These are phyloP conservation scores for Cherax destructor DNA, from an alignment of 1,140 invertebrate genomes.

Conservation along the genomic window DNA sequence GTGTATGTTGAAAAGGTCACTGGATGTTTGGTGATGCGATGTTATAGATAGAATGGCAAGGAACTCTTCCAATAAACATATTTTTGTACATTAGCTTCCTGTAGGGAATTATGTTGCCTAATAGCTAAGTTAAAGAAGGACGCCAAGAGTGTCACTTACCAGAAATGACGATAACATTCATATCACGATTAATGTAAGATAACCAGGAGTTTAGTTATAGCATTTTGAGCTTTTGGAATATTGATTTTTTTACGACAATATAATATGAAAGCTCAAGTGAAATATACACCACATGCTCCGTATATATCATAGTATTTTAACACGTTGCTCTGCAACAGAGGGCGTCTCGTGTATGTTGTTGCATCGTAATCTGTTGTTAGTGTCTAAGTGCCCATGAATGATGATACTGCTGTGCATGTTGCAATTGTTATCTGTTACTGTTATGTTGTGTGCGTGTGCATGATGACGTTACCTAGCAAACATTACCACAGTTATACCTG, in stretches of 20 bases:
- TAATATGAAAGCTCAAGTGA: not conserved
- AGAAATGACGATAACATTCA: too few relatives aligned
- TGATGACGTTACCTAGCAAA: not conserved
- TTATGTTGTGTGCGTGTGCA: not conserved
- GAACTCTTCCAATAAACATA: not conserved
- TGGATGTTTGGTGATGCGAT: not conserved
- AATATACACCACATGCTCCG: not conserved
- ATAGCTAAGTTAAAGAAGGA: too few relatives aligned
- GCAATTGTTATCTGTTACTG: not conserved
- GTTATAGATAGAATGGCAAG: not conserved
- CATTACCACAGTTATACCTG: too few relatives aligned
- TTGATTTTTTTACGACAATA: not conserved
- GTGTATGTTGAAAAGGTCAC: too few relatives aligned
- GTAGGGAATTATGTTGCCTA: not conserved
- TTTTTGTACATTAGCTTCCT: not conserved
- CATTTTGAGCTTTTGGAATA: too few relatives aligned
- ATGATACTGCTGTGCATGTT: not conserved
- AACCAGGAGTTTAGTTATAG: too few relatives aligned
- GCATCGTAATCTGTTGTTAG: not conserved
- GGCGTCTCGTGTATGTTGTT: not conserved
- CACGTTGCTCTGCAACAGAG: too few relatives aligned
- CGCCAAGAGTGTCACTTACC: too few relatives aligned
- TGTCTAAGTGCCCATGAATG: slow-evolving; percentile 3
- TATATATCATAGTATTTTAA: too few relatives aligned
- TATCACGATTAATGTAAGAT: too few relatives aligned